These are phyloP conservation scores for Caracal caracal DNA, from an alignment of 2,113 vertebrate genomes.

Conservation along the genomic window DNA sequence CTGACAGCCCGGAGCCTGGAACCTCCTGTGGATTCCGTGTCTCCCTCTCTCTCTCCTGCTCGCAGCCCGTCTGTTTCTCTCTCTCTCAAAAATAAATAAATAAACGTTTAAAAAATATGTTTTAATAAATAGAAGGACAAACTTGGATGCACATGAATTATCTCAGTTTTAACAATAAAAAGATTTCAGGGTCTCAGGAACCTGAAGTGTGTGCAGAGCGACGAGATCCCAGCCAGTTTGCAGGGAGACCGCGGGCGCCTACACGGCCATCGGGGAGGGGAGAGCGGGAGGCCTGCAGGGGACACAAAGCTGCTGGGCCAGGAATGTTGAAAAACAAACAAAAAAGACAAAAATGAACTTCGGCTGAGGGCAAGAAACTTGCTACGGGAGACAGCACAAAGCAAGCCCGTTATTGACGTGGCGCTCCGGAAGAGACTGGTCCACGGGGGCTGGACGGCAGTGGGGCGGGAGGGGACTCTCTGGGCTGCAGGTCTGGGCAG, in stretches of 20 bases:
- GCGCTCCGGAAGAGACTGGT: not conserved
- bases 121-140: not conserved
- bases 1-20: too few species aligned
- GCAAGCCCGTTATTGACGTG: accelerated
- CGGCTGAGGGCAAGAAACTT: not conserved
- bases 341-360: not conserved
- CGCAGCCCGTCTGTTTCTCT: too few species aligned
- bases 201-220: not conserved
- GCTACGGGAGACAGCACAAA: not conserved
- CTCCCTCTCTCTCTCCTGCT: too few species aligned
- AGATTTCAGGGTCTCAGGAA: not conserved
- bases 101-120: too few species aligned
- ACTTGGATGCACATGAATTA: not conserved
- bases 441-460: not conserved
- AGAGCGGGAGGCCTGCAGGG: too few species aligned
- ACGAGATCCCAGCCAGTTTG: not conserved
- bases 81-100: too few species aligned
- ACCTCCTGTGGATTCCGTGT: too few species aligned
- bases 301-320: not conserved
- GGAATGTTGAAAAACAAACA: not conserved
- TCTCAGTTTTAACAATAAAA: not conserved
- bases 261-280: not conserved
- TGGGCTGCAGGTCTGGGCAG: not conserved
- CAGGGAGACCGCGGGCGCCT: not conserved
- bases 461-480: not conserved